Conservation (phyloP, 1,140 invertebrate species). For the Triops cancriformis region DNA sequence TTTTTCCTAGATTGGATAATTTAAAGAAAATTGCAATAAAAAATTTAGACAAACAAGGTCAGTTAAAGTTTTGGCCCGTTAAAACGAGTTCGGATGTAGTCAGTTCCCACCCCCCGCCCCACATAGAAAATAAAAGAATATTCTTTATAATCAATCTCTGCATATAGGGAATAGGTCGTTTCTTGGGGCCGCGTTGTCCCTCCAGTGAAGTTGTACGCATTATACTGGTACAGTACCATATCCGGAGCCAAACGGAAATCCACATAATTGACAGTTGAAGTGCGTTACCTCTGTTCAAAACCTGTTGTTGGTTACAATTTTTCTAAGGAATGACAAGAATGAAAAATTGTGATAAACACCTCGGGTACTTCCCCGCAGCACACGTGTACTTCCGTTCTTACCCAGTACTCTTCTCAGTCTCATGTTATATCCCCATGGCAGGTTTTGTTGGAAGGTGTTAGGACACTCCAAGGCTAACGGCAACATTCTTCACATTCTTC, state of each 20-base stretch:
- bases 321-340: background rate
- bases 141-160: no score
- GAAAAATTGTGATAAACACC: background rate
- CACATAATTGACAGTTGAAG: background rate
- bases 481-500: background rate
- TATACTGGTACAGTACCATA: background rate
- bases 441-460: background rate
- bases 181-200: background rate
- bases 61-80: no score
- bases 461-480: background rate
- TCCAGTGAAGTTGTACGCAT: background rate
- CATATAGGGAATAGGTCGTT: background rate
- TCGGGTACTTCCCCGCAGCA: conserved; percentile 2
- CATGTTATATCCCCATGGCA: background rate
- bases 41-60: no score
- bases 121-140: no score
- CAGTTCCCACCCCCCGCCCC: no score
- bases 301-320: background rate
- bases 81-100: no score
- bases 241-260: background rate
- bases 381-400: background rate
- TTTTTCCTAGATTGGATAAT: no score
- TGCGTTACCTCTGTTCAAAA: background rate
- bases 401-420: background rate
- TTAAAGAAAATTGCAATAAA: no score